These are phyloP conservation scores for Mus caroli DNA, from an alignment of 2,797 vertebrate species.

Conservation along the genomic window DNA sequence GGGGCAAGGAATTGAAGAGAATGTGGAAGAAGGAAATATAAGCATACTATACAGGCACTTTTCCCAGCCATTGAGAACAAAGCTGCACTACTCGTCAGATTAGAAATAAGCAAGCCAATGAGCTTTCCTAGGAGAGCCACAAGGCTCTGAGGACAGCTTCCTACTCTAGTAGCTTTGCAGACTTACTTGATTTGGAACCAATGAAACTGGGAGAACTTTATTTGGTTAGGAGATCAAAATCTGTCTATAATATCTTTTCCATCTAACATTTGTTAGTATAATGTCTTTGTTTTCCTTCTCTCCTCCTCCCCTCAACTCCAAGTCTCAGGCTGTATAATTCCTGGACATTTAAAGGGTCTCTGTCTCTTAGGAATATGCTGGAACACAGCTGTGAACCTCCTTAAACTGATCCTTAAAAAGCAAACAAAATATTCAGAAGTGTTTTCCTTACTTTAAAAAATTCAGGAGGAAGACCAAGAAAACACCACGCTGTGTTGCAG, in stretches of 20 bases:
- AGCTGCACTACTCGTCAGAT: slow-evolving; percentile 66
- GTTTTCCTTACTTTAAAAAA: slow-evolving; percentile 76
- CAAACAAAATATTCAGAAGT: slow-evolving; percentile 79
- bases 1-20: background rate
- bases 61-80: slow-evolving; percentile 73
- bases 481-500: slow-evolving; percentile 59
- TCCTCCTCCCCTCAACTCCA: background rate
- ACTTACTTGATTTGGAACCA: slow-evolving; percentile 59
- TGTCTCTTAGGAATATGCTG: slow-evolving; percentile 77
- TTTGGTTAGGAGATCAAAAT: slow-evolving; percentile 71
- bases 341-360: slow-evolving; percentile 76
- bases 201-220: slow-evolving; percentile 55
- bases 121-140: slow-evolving; percentile 47
- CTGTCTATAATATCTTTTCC: slow-evolving; percentile 76
- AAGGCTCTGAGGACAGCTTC: slow-evolving; percentile 70
- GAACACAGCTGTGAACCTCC: slow-evolving; percentile 81
- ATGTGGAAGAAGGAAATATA: slow-evolving; percentile 19
- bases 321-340: slow-evolving; percentile 71
- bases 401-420: slow-evolving; percentile 82
- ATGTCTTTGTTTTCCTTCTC: slow-evolving; percentile 60
- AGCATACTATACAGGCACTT: slow-evolving; percentile 51
- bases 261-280: slow-evolving; percentile 74
- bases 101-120: slow-evolving; percentile 50
- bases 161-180: slow-evolving; percentile 57
- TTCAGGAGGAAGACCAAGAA: slow-evolving; percentile 76